These are phyloP conservation scores for Cyprinella venusta DNA, from an alignment of 2,797 vertebrate genomes.

Conservation along the genomic window DNA sequence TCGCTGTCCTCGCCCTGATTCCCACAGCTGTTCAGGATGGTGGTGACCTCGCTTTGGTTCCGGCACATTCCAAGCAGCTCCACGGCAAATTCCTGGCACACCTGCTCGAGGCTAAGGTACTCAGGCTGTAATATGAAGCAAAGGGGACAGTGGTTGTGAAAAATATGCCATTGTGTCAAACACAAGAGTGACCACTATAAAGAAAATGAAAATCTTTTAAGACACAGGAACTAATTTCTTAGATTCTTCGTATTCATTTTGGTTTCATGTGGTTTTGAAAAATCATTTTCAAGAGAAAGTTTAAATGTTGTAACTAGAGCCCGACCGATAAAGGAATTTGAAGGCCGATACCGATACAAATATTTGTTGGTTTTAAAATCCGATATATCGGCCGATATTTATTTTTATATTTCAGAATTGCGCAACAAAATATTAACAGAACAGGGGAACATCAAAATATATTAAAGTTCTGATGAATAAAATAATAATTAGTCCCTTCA, in stretches of 20 bases:
- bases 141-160: not conserved
- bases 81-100: slow-evolving; percentile 89
- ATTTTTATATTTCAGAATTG: too few species aligned
- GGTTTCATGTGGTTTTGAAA: not conserved
- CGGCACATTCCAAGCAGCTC: slow-evolving; percentile 92
- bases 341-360: too few species aligned
- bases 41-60: slow-evolving; percentile 91
- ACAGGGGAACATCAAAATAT: too few species aligned
- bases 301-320: too few species aligned
- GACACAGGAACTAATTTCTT: not conserved
- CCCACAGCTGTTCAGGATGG: slow-evolving; percentile 83
- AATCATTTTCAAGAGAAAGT: not conserved
- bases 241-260: not conserved
- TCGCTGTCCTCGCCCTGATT: slow-evolving; percentile 70
- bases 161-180: not conserved
- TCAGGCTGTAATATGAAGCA: slow-evolving; percentile 77
- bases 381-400: too few species aligned
- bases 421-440: too few species aligned
- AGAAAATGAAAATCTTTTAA: not conserved
- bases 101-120: slow-evolving; percentile 84
- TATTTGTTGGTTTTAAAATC: too few species aligned
- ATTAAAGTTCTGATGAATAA: too few species aligned
- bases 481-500: too few species aligned
- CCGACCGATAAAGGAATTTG: too few species aligned
- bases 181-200: not conserved